Base-by-base conservation (phyloP, 2,113 vertebrate species). In the Typhlomys cinereus region DNA sequence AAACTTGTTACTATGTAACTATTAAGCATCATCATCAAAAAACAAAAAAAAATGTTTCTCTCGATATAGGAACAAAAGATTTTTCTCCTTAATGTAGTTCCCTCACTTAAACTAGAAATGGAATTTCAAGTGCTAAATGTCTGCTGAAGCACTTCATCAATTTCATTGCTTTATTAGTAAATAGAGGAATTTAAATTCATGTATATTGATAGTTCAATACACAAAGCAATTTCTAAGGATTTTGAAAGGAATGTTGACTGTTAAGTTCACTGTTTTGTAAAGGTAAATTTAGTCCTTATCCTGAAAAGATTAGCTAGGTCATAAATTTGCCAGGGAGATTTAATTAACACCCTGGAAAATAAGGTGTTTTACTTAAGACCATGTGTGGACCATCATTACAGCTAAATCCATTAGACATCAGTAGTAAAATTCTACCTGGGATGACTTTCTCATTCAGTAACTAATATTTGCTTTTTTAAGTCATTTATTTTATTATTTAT, bases 111-210 rank as follows among this genome's bases (percentile, higher is more conserved):
- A 52, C 44, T 79, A 88, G 78, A 84, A 93, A 14, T 83, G 39
- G 75, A 83, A 21, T 74, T 89, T 75, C 44, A 73, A 90, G 18
- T 88, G n/a, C 36, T 76, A 17, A 88, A 88, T 50, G 61, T 9
- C 25, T 83, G 57, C 81, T 82, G 44, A 92, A 92, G 34, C 57
- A 61, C 12, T 36, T 88, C 44, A 88, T 80, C 25, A 67, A 86
- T 84, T 91, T 92, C 31, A 79, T 25, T 85, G 12, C 31, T 84
- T 88, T 91, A 86, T 89, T 91, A 74, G 17, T 71, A 85, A 87
- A 48, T 73, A 10, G 5, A 88, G 25, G 12, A 87, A 84, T 91
- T 94, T 88, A 92, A 31, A 93, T 57, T 34, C 64, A 5, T 52
- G 50, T 94, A 88, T 13, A 59, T 10, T 79, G 3, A 81, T 66